These are phyloP conservation scores for Anodontia alba DNA, from an alignment of 2,888 invertebrate species.

Conservation along the genomic window DNA sequence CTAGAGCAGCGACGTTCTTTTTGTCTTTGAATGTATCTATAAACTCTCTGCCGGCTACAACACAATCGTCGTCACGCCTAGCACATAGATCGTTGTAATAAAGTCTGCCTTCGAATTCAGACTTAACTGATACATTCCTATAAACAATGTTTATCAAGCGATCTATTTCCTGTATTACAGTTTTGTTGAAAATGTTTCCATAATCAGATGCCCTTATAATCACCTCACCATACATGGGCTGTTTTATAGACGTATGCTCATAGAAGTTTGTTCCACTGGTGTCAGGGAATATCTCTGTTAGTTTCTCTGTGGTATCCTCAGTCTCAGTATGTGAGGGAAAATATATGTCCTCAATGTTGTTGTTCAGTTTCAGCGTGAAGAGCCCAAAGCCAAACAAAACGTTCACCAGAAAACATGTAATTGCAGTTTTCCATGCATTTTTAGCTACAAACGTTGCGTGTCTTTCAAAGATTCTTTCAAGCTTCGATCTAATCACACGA, in stretches of 20 bases:
- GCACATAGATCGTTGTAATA: slow-evolving; percentile 43
- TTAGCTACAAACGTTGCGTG: slow-evolving; percentile 25
- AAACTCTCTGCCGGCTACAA: slow-evolving; percentile 37
- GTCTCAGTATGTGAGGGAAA: slow-evolving; percentile 36
- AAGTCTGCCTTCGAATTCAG: slow-evolving; percentile 19
- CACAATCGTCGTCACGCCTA: slow-evolving; percentile 37
- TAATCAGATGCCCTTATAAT: slow-evolving; percentile 24
- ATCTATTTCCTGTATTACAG: slow-evolving; percentile 31
- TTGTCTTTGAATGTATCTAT: slow-evolving; percentile 27
- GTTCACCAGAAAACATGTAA: slow-evolving; percentile 38
- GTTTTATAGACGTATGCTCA: slow-evolving; percentile 32
- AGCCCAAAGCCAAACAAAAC: slow-evolving; percentile 41
- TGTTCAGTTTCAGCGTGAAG: slow-evolving; percentile 41
- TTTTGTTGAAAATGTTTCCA: slow-evolving; percentile 30
- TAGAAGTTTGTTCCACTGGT: slow-evolving; percentile 34
- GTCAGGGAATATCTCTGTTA: slow-evolving; percentile 38
- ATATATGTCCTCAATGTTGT: slow-evolving; percentile 49
- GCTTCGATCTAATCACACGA: not conserved
- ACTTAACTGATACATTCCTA: slow-evolving; percentile 37
- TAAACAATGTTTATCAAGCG: slow-evolving; percentile 28
- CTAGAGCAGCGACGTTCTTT: not conserved
- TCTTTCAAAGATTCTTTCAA: slow-evolving; percentile 21
- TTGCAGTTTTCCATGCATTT: slow-evolving; percentile 45
- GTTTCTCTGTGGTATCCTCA: slow-evolving; percentile 15
- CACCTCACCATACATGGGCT: slow-evolving; percentile 42